Base-by-base conservation (phyloP, 2,888 invertebrate genomes). In the Spilarctia lutea region DNA sequence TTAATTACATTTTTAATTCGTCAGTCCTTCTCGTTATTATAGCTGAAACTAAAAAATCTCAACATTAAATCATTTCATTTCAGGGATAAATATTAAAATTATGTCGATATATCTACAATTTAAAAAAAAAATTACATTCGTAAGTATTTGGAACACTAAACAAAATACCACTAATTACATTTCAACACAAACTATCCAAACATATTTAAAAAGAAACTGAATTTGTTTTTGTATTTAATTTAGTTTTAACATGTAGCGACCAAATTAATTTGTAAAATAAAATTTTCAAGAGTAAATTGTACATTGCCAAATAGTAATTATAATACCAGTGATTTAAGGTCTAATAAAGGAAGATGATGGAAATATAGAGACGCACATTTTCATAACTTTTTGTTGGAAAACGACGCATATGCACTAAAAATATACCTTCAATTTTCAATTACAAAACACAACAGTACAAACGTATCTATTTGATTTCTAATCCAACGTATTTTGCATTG, bases 131-230 rank as follows among this genome's bases (percentile, higher is more conserved):
- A 0, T 8, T 3, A n/a, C 7, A 56, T 1, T 0, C n/a, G 10
- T 4, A 60, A 16, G 16, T 18, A 16, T 30, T 18, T 27, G n/a
- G n/a, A 30, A 45, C 45, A 27, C 16, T 13, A 45, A 39, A 48
- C 35, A 33, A 65, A n/a, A n/a, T 48, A 3, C 24, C 30, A 67
- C 65, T 2, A 4, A 11, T 52, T 48, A 72, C 48, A 24, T 2
- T 24, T 11, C 8, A 8, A 60, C 20, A 67, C 52, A 65, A n/a
- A 45, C 35, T n/a, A 42, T 56, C 52, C 24, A 56, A n/a, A 3
- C 10, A 10, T 35, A 27, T 45, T 48, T 39, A 56, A 60, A 68
- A 72, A 67, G 72, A 68, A 72, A 72, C 67, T 72, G 56, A 67
- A 72, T 72, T 72, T 56, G 56, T 24, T 35, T 65, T 66, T 65